Conservation (phyloP, 2,888 invertebrate genomes). For the Mesorhabditis belari region DNA sequence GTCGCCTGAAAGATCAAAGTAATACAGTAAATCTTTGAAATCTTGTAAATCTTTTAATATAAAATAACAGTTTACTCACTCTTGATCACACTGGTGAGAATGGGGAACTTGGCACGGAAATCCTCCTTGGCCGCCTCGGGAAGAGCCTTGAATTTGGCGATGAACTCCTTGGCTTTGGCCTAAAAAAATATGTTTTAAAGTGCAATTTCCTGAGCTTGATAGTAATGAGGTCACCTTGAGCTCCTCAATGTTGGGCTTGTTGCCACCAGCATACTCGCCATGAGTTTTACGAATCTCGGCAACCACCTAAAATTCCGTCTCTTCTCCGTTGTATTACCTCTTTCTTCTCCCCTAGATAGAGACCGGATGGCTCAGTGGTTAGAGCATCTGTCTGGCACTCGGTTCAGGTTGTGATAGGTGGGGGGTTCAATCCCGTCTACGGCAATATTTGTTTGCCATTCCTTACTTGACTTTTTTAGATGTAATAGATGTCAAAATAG, state of each 20-base stretch:
- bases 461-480: no score
- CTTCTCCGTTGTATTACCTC: no score
- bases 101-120: conserved; percentile 41
- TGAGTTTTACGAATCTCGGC: conserved; percentile 39
- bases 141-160: conserved; percentile 34
- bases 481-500: no score
- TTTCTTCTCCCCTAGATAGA: no score
- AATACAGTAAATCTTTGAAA: no score
- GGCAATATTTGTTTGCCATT: no score
- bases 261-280: conserved; percentile 34
- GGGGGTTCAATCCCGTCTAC: no score
- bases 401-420: no score
- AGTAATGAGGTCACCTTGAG: conserved; percentile 27
- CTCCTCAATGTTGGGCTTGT: conserved; percentile 40
- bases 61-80: conserved; percentile 14
- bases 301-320: conserved; percentile 18
- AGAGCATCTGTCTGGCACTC: no score
- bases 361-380: no score
- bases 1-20: conserved; percentile 10
- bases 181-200: background rate
- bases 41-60: no score
- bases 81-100: conserved; percentile 43
- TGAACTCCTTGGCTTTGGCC: conserved; percentile 12
- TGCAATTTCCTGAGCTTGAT: conserved; percentile 14
- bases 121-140: conserved; percentile 39